Base-by-base conservation (phyloP, 2,888 invertebrate genomes). In the Yponomeuta cagnagella region DNA sequence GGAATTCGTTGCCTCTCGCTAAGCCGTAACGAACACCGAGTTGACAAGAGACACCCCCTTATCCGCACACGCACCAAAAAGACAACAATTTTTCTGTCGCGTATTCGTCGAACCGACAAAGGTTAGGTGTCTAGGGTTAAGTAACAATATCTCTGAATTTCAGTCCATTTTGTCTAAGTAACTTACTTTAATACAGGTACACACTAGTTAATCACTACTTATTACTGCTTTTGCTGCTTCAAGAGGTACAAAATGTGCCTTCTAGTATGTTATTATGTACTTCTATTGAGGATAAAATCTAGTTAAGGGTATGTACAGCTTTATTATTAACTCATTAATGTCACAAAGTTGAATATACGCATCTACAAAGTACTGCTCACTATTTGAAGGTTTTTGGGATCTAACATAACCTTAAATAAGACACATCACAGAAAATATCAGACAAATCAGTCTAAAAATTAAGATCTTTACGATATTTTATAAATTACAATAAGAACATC, bases 191-290 rank as follows among this genome's bases (percentile, higher is more conserved):
- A 43, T 58, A 58, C 52, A 58, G 52, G 52, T 58, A 58, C 52
- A 58, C 52, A 15, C 15, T 58, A 58, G 52, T 58, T 12, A 58
- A 58, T 58, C 52, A 58, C 12, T 58, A 58, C 52, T 58, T 58
- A 58, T 15, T 63, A 63, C 8, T 70, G 23, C 33, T 66, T 63
- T 71, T n/a, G 48, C 33, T 71, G 87, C 85, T 88, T 84, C 79
- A 78, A 79, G 76, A 87, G 90, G 90, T 89, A 91, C 90, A 82
- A 82, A 77, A 74, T 81, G 89, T 90, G 89, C 89, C 90, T 91
- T 90, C 80, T 86, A 85, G 77, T 72, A 72, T 81, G 30, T 64
- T 58, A 64, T 10, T 23, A 80, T 77, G 74, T 85, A 84, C 83
- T 83, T 82, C 77, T 79, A 78, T 86, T 89, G 87, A 89, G 89